Conservation (phyloP, 2,888 invertebrate species). For the Petrolisthes cinctipes region DNA sequence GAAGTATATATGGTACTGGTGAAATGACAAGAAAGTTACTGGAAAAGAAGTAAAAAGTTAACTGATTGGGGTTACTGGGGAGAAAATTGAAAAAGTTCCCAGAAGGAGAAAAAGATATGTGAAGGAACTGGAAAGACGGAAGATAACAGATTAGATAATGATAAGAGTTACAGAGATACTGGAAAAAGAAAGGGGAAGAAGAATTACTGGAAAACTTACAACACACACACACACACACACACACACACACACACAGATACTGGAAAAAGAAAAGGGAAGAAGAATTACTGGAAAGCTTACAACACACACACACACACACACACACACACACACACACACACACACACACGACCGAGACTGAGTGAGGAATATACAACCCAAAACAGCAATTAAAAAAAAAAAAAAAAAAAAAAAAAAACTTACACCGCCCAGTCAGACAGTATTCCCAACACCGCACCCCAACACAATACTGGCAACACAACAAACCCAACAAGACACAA, state of each 20-base stretch:
- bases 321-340: no score
- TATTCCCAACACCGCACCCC: no score
- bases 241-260: neutral
- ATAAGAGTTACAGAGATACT: neutral
- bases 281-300: neutral
- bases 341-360: no score
- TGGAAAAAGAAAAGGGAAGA: neutral
- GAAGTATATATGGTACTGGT: neutral
- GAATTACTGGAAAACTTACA: neutral
- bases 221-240: neutral
- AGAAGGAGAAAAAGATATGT: neutral
- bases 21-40: neutral
- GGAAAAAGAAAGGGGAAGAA: neutral
- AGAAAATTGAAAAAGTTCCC: neutral
- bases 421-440: no score
- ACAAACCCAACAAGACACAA: no score
- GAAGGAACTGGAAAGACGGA: neutral
- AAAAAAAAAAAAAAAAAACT: no score
- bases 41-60: neutral
- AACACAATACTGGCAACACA: no score
- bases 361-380: no score
- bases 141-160: neutral
- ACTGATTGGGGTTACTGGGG: neutral
- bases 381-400: no score
- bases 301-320: no score